Base-by-base conservation (phyloP, 2,888 invertebrate species). In the Plebejus anna region DNA sequence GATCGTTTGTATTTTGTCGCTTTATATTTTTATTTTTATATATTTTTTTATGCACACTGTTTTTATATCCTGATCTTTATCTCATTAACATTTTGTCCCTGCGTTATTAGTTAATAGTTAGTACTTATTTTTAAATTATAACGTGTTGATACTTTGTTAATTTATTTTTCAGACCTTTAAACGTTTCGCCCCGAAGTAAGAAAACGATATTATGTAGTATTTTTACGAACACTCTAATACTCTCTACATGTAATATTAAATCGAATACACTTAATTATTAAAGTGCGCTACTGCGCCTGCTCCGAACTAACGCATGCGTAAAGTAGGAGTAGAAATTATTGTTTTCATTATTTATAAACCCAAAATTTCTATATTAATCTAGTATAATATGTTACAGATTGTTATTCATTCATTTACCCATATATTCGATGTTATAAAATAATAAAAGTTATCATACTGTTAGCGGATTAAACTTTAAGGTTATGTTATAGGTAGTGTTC, bases 261-360 rank as follows among this genome's bases (percentile, higher is more conserved):
- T 70, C 70, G 70, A 70, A 70, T n/a, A 70, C 38, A 38, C 16
- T 38, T n/a, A 70, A 70, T 38, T 70, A 70, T 71, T 71, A 38
- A 42, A 2, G n/a, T 11, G n/a, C 22, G n/a, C 28, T 11, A 72
- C 42, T 76, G 61, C 76, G 76, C 72, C 42, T 72, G 76, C 42
- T 28, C 22, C 0, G 13, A 38, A 6, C 9, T 11, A 5, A 59
- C 76, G 76, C 76, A 76, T 76, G 76, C 76, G 76, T 72, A 13
- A 0, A 9, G 13, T 4, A 16, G 9, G 32, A 59, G 36, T 57
- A 47, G 72, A 59, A 61, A 61, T 2, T 32, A 32, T 28, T 72
- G 59, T 76, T 72, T 76, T 76, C 72, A 72, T 76, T 76, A 32
- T 72, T 59, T 47, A 73, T 76, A 59, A 72, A 28, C 22, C 11